phyloP scores from a whole-genome alignment of 2,888 invertebrate genomes.

The Eucriotettix oculatus region DNA sequence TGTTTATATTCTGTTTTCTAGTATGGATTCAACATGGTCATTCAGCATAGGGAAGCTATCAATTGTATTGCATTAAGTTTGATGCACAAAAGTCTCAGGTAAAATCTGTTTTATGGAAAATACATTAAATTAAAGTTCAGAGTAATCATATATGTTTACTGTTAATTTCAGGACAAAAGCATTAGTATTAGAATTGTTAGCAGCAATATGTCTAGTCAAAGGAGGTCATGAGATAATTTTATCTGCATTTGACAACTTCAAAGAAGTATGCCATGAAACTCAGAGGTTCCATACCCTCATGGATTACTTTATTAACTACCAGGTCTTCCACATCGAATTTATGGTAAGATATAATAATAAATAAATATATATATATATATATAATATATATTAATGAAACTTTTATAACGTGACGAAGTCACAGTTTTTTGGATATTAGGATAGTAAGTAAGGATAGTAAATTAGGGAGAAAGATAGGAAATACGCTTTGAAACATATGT shows the following conservation, averaged over 20 bases:
- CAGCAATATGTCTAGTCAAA: constrained; percentile 95
- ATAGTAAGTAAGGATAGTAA: no score
- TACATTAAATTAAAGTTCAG: background rate
- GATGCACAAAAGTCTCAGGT: constrained; percentile 85
- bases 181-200: constrained; percentile 85
- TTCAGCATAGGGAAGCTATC: constrained; percentile 93
- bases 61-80: constrained; percentile 95
- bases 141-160: constrained; percentile 4
- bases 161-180: constrained; percentile 68
- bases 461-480: no score
- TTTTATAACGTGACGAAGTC: no score
- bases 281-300: constrained; percentile 89
- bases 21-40: constrained; percentile 98
- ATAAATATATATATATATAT: no score
- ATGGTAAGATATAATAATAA: constrained; percentile 57
- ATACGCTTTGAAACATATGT: no score
- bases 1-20: constrained; percentile 29
- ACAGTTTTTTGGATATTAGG: no score
- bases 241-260: constrained; percentile 94
- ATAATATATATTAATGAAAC: no score
- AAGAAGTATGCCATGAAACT: constrained; percentile 75
- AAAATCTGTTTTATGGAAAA: background rate
- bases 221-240: constrained; percentile 98
- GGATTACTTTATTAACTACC: constrained; percentile 92
- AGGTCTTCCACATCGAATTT: constrained; percentile 94